Base-by-base conservation (phyloP, 2,888 invertebrate species). In the Andrena flavipes region DNA sequence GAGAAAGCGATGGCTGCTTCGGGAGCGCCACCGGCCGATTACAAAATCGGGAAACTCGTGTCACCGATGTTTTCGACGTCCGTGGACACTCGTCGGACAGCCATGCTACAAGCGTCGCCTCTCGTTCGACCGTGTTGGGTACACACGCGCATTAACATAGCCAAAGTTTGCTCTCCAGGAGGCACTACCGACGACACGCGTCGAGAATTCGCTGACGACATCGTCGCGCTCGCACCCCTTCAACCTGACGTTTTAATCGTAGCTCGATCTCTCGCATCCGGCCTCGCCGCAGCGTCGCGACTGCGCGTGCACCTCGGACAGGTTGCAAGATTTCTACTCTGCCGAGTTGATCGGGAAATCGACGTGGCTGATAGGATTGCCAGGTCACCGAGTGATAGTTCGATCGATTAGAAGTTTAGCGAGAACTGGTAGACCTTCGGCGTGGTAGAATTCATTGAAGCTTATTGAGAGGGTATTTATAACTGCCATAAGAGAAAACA, bases 161-260 rank as follows among this genome's bases (percentile, higher is more conserved):
- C 35, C 80, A 78, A 76, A 83, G 85, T 83, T 86, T 78, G 64
- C 82, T 75, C 70, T 74, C 56, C 70, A 54, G 56, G 63, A 76
- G 51, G 68, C 42, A 42, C 80, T 70, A 77, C 83, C 65, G 67
- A 30, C 23, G 49, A 60, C 69, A 23, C 59, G 42, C 42, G 59
- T 30, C 35, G 62, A 63, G 77, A 73, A 81, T 81, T 86, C 71
- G 86, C 84, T 79, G 85, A 79, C 85, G 65, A 60, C 63, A 62
- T 67, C 69, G 59, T 60, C 65, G n/a, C 64, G 29, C 42, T 60
- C 59, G 30, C 56, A 51, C 23, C 35, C 20, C 56, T 56, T 56
- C 56, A 48, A 4, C 60, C 23, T 63, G 70, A 81, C 65, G 69
- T 51, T 69, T 70, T 77, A 70, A 68, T 69, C 82, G 69, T 49